phyloP scores from a whole-genome alignment of 30 jellyfish, hydroid and myxozoan species.

The Chrysaora quinquecirrha region DNA sequence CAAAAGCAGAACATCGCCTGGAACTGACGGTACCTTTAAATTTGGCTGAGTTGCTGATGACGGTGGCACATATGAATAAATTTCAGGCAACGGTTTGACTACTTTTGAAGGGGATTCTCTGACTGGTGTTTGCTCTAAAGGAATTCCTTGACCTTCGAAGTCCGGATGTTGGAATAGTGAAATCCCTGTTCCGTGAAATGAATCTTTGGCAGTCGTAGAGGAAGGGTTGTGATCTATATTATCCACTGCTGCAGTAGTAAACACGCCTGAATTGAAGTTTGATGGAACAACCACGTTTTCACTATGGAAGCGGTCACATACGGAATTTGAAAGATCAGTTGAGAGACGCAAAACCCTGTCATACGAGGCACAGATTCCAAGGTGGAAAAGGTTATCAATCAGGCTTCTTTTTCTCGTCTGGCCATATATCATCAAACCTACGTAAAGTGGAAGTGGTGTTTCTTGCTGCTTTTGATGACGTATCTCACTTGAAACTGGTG shows the following conservation, averaged over 20 bases:
- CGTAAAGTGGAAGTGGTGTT: constrained; percentile 1
- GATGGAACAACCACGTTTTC: constrained; percentile 46
- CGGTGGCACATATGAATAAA: not conserved
- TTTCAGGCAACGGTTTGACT: constrained; percentile 2
- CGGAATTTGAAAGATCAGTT: not conserved
- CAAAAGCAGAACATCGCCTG: not conserved
- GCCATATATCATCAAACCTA: not conserved
- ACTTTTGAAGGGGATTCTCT: not conserved
- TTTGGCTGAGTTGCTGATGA: constrained; percentile 1
- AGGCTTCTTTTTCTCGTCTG: constrained; percentile 1
- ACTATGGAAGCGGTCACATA: not conserved
- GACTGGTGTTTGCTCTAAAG: not conserved
- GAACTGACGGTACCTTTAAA: not conserved
- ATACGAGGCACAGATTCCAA: constrained; percentile 1
- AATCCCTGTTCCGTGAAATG: constrained; percentile 48
- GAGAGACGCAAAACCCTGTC: not conserved
- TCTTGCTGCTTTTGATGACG: not conserved
- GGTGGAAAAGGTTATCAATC: not conserved
- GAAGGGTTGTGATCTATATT: constrained; percentile 41
- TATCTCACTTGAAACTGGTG: not conserved
- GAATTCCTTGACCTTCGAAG: not conserved
- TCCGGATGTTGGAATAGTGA: constrained; percentile 38
- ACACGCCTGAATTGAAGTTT: constrained; percentile 17
- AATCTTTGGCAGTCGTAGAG: constrained; percentile 27
- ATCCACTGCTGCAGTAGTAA: constrained; percentile 31